Base-by-base conservation (phyloP, 1,140 invertebrate species). In the Drosophila aff. region DNA sequence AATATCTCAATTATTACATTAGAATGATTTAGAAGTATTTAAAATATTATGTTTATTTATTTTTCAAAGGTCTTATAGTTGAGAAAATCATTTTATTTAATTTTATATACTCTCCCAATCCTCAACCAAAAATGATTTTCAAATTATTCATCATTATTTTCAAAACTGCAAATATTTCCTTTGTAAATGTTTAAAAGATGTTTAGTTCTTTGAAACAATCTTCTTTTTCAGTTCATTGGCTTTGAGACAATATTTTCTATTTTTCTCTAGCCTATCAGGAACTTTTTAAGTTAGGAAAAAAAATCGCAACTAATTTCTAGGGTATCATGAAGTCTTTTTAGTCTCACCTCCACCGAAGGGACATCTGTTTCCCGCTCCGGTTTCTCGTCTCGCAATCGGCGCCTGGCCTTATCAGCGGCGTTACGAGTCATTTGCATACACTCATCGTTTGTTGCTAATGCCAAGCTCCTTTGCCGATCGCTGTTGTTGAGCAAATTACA, bases 401-500 rank as follows among this genome's bases (percentile, higher is more conserved):
- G 44, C 21, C 46, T 26, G 28, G 36, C 5, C 36, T 31, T 44
- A 57, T 61, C 71, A 61, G 71, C 55, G 41, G 36, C 44, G 28
- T 28, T 43, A 43, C 53, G 55, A 43, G 36, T 43, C 28, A 73
- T 73, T 69, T 69, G 46, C 53, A 73, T 61, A 36, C 38, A 61
- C 68, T 33, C 31, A 60, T 61, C 31, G 33, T 18, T 72, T 61
- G 28, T 67, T 53, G 66, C 61, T 50, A 59, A 43, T 69, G 46
- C 26, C 40, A 26, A 57, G 8, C 62, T 36, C 49, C 43, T 79
- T 36, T 59, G 46, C 15, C 18, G 31, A 43, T 40, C 28, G 44
- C 40, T 81, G 76, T 79, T 80, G 79, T 76, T 61, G 46, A 63
- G 36, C 57, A 81, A 83, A 76, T 83, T 83, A 66, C 81, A 81